A percentile compares a stretch with the other conserved stretches of the same genome.
phyloP scores from a whole-genome alignment of 2,888 invertebrate species.

The Sphinx pinastri region DNA sequence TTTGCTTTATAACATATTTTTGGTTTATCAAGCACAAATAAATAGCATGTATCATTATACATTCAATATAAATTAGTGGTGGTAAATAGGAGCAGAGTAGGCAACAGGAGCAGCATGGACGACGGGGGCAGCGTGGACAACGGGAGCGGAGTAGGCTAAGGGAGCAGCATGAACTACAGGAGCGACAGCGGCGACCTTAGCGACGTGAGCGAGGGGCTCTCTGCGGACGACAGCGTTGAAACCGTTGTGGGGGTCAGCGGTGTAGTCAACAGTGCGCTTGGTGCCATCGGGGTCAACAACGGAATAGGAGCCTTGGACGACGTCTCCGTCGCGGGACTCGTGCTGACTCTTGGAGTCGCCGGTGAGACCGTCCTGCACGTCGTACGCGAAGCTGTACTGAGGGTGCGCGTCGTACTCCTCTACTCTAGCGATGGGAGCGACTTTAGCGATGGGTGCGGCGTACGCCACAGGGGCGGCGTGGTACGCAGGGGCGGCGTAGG shows the following conservation, averaged over 20 bases:
- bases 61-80: constrained; percentile 60
- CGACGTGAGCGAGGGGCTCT: constrained; percentile 63
- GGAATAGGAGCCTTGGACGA: constrained; percentile 79
- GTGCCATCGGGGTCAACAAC: constrained; percentile 80
- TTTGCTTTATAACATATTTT: constrained; percentile 17
- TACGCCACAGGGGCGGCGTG: too few relatives aligned
- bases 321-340: constrained; percentile 80
- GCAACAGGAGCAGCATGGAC: constrained; percentile 49
- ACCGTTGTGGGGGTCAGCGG: constrained; percentile 74
- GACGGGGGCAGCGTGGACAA: constrained; percentile 46
- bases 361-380: constrained; percentile 78
- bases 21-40: constrained; percentile 16
- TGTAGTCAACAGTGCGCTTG: constrained; percentile 79
- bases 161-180: constrained; percentile 46
- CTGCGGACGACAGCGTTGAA: constrained; percentile 80
- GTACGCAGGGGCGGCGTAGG: constrained; percentile 45
- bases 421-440: constrained; percentile 49
- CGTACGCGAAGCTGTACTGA: constrained; percentile 81
- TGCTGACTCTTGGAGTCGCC: constrained; percentile 77
- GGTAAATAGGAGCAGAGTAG: constrained; percentile 84
- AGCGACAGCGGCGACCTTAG: constrained; percentile 50
- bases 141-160: constrained; percentile 46
- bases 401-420: constrained; percentile 63
- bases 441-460: constrained; percentile 49
- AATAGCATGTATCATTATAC: background rate